Evolutionary conservation across 2,113 vertebrate genomes (phyloP).

Genomic region (Ictalurus furcatus): DNA sequence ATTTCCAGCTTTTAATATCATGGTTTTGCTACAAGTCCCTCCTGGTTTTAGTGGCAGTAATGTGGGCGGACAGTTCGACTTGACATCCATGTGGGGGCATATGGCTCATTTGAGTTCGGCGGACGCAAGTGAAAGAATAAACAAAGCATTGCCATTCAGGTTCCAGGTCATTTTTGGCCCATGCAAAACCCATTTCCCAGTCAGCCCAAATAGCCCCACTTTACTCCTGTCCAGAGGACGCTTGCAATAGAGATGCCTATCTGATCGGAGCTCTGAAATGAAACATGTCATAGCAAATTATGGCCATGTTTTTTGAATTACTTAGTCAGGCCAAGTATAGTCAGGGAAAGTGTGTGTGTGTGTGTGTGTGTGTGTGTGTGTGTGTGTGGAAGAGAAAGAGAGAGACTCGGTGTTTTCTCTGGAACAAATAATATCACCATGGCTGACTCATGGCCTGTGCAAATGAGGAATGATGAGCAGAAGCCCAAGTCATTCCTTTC

Average conservation of each 20-base stretch:
- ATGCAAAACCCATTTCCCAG: conserved; percentile 58
- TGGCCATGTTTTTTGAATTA: conserved; percentile 80
- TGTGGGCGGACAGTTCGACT: conserved; percentile 28
- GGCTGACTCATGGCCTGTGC: conserved; percentile 76
- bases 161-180: conserved; percentile 48
- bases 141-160: conserved; percentile 47
- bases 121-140: conserved; percentile 46
- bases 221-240: conserved; percentile 54
- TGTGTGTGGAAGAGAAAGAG: conserved; percentile 38
- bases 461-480: conserved; percentile 74
- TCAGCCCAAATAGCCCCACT: conserved; percentile 51
- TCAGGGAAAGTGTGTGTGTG: conserved; percentile 48
- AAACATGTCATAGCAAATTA: conserved; percentile 83
- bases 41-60: conserved; percentile 26
- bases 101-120: conserved; percentile 54
- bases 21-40: conserved; percentile 16
- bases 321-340: conserved; percentile 53
- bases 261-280: conserved; percentile 79
- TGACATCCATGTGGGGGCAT: conserved; percentile 45
- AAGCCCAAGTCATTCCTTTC: conserved; percentile 72
- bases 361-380: background rate
- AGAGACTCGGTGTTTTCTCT: conserved; percentile 73
- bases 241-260: conserved; percentile 73
- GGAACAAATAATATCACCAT: conserved; percentile 79
- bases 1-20: conserved; percentile 7